Conservation (phyloP, 2,888 invertebrate genomes). For the Micoletzkya japonica region DNA sequence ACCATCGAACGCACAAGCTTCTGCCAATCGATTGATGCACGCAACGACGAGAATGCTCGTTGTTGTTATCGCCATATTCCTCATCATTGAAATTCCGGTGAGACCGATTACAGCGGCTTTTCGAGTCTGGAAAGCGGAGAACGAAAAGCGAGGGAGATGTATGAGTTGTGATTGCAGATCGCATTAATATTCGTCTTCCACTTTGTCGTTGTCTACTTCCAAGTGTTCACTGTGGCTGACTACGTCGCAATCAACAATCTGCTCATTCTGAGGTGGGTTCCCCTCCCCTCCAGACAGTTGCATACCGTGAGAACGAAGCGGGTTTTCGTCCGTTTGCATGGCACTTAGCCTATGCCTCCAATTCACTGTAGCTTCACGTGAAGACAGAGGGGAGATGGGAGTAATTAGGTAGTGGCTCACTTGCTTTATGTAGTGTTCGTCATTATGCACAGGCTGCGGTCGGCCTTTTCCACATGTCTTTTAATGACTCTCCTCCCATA, state of each 20-base stretch:
- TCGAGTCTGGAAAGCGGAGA: too few species aligned
- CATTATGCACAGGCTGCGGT: not conserved
- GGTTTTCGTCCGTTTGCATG: not conserved
- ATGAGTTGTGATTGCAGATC: constrained; percentile 60
- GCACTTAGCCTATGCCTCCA: not conserved
- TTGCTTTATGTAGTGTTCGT: not conserved
- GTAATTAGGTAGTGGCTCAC: not conserved
- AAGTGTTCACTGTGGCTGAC: constrained; percentile 70
- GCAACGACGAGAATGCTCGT: constrained; percentile 65
- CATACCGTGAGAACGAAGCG: not conserved
- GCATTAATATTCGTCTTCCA: constrained; percentile 47
- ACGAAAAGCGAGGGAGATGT: not conserved
- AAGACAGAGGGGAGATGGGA: not conserved
- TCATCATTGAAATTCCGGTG: constrained; percentile 67
- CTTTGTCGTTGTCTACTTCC: constrained; percentile 70
- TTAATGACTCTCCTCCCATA: too few species aligned
- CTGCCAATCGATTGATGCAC: constrained; percentile 34
- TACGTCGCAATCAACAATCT: constrained; percentile 80
- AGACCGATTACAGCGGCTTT: too few species aligned
- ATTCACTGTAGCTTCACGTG: not conserved
- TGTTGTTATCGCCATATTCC: constrained; percentile 67
- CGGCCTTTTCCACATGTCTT: too few species aligned
- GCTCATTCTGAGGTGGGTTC: constrained; percentile 70
- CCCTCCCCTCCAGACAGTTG: not conserved
- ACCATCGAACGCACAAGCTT: too few species aligned